Evolutionary conservation across 2,113 vertebrate genomes (phyloP).

Genomic region (Colius striatus): DNA sequence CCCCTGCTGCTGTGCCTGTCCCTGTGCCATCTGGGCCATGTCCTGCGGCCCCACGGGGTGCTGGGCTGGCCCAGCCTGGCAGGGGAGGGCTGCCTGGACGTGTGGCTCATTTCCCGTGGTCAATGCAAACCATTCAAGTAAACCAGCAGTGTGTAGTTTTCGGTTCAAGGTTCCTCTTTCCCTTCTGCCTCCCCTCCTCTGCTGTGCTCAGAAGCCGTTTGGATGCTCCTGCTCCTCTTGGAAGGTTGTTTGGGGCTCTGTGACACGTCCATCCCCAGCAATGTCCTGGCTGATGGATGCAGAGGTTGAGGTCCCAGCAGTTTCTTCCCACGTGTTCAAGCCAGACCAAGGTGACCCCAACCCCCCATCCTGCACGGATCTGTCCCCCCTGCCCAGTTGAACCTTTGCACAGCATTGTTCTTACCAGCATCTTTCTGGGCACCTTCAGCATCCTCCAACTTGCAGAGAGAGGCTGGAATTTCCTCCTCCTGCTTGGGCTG

Average conservation of each 20-base stretch:
- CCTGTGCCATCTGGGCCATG: too few relatives aligned
- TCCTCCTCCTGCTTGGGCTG: background rate
- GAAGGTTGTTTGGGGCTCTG: background rate
- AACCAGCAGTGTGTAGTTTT: background rate
- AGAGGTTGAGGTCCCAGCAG: fast-evolving
- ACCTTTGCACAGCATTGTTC: background rate
- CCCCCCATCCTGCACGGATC: fast-evolving
- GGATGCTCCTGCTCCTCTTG: background rate
- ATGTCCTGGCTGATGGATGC: background rate
- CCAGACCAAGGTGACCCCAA: fast-evolving
- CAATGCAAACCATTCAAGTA: background rate
- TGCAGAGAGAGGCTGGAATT: background rate
- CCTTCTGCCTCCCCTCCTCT: background rate
- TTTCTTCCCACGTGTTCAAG: background rate
- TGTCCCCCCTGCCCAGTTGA: background rate
- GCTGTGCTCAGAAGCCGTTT: background rate
- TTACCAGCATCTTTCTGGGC: background rate
- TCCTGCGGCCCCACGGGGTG: too few relatives aligned
- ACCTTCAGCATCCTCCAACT: background rate
- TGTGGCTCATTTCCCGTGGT: background rate
- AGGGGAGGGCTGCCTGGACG: background rate
- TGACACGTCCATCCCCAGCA: background rate
- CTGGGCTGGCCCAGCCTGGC: background rate
- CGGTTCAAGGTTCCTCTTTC: background rate
- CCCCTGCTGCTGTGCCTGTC: too few relatives aligned